A percentile compares a stretch with the other conserved stretches of the same genome.
phyloP scores from a whole-genome alignment of 1,140 invertebrate genomes.

The Drosophila punjabiensis region DNA sequence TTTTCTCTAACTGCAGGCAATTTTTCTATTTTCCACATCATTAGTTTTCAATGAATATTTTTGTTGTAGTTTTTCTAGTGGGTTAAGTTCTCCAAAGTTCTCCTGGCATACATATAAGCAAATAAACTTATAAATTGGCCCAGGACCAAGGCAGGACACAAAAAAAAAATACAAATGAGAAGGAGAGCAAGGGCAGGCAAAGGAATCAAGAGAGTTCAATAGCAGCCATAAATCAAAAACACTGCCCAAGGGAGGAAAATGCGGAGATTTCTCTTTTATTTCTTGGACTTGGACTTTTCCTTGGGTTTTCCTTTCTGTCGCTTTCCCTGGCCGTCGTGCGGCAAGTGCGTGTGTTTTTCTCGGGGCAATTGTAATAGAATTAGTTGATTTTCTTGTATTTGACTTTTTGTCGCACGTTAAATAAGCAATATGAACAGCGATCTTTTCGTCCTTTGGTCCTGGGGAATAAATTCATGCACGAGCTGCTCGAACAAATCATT shows the following conservation, averaged over 20 bases:
- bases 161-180: slow-evolving; percentile 34
- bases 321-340: neutral
- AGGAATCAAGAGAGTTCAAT: slow-evolving; percentile 60
- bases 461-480: slow-evolving; percentile 62
- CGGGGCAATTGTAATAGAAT: slow-evolving; percentile 73
- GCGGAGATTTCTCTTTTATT: slow-evolving; percentile 11
- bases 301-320: slow-evolving; percentile 8
- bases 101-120: slow-evolving; percentile 54
- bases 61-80: slow-evolving; percentile 38
- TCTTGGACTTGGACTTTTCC: neutral
- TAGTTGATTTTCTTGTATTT: slow-evolving; percentile 71
- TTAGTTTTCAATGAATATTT: slow-evolving; percentile 81
- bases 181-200: slow-evolving; percentile 7
- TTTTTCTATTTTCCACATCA: slow-evolving; percentile 83
- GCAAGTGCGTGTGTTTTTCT: slow-evolving; percentile 27
- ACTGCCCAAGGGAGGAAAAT: slow-evolving; percentile 39
- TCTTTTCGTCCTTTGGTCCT: neutral
- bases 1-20: slow-evolving; percentile 72
- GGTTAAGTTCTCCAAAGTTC: slow-evolving; percentile 57
- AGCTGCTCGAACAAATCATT: slow-evolving; percentile 60
- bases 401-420: slow-evolving; percentile 66
- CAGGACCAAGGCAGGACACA: slow-evolving; percentile 9
- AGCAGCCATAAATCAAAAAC: slow-evolving; percentile 79
- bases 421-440: slow-evolving; percentile 24
- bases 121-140: slow-evolving; percentile 79